phyloP scores from a whole-genome alignment of 2,797 vertebrate genomes.

The Muraenolepis orangiensis region DNA sequence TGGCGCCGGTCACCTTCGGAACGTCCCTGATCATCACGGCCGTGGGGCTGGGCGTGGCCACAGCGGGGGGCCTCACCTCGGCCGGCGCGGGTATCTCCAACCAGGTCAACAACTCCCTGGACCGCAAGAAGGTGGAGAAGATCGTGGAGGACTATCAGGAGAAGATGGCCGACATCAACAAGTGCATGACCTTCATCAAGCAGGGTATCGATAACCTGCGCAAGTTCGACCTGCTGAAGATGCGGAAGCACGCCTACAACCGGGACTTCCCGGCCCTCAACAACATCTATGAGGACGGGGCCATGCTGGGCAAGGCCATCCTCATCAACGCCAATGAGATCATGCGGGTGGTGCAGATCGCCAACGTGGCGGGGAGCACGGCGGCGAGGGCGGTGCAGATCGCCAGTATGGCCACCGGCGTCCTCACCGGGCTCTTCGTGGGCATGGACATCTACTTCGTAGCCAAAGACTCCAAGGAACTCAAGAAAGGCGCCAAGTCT shows the following conservation, averaged over 20 bases:
- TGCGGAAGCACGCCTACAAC: constrained; percentile 68
- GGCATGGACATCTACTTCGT: constrained; percentile 80
- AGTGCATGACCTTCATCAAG: constrained; percentile 75
- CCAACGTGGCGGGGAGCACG: constrained; percentile 73
- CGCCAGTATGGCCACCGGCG: constrained; percentile 72
- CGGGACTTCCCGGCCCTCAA: constrained; percentile 65
- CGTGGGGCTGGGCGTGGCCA: constrained; percentile 70
- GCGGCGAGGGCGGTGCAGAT: constrained; percentile 75
- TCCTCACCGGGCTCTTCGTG: constrained; percentile 73
- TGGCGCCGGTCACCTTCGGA: constrained; percentile 75
- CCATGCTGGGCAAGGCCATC: constrained; percentile 75
- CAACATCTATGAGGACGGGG: constrained; percentile 71
- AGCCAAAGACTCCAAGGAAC: constrained; percentile 76
- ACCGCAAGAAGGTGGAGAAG: constrained; percentile 76
- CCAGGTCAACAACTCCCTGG: constrained; percentile 73
- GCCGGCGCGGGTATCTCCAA: constrained; percentile 74
- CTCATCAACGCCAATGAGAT: constrained; percentile 76
- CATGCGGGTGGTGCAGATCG: constrained; percentile 75
- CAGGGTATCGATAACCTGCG: constrained; percentile 76
- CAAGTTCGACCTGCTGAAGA: constrained; percentile 67
- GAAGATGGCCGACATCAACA: constrained; percentile 74
- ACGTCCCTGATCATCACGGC: constrained; percentile 72
- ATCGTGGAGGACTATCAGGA: constrained; percentile 74
- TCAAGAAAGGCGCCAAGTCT: constrained; percentile 76
- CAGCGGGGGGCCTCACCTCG: constrained; percentile 71